Evolutionary conservation across 1,140 invertebrate species (phyloP), one percentile per base, ranked within the genome.

Genomic region (Elysia chlorotica): DNA sequence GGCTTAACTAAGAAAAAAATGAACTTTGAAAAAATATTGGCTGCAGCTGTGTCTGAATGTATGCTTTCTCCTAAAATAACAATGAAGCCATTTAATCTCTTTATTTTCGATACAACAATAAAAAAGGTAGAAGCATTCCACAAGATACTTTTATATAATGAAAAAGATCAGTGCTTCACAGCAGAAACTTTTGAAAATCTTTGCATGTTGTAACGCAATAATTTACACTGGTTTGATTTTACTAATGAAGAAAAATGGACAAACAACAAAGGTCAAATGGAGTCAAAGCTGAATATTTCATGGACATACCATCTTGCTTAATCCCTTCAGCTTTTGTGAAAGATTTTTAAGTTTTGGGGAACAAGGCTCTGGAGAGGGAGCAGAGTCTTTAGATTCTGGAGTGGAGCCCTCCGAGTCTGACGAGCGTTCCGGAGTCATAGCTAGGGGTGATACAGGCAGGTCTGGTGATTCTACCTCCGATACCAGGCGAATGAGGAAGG

Each of bases 231-330:
- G n/a, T 10, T n/a, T 48, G n/a, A 48, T 14, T 48, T 14, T 48
- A 10, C 41, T n/a, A 48, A n/a, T 48, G 10, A 14, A 14, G 10
- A 48, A 48, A 14, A 10, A 10, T 48, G 10, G 10, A 48, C 41
- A 48, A 14, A 48, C n/a, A n/a, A 48, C n/a, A 48, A 48, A 48
- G 41, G n/a, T n/a, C n/a, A n/a, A n/a, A n/a, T n/a, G n/a, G n/a
- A n/a, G n/a, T n/a, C n/a, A n/a, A n/a, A n/a, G n/a, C n/a, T n/a
- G n/a, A n/a, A n/a, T n/a, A n/a, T n/a, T n/a, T n/a, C n/a, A n/a
- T 48, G 10, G n/a, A 48, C 41, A 48, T 70, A 70, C 67, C 67
- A 70, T 70, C 30, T 70, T 70, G 10, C 41, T 37, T 5, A 70
- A 36, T 2, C 21, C 53, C 37, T 70, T 70, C 2, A 70, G 56